phyloP scores from a whole-genome alignment of 2,113 vertebrate genomes.

The Tachysurus vachellii region DNA sequence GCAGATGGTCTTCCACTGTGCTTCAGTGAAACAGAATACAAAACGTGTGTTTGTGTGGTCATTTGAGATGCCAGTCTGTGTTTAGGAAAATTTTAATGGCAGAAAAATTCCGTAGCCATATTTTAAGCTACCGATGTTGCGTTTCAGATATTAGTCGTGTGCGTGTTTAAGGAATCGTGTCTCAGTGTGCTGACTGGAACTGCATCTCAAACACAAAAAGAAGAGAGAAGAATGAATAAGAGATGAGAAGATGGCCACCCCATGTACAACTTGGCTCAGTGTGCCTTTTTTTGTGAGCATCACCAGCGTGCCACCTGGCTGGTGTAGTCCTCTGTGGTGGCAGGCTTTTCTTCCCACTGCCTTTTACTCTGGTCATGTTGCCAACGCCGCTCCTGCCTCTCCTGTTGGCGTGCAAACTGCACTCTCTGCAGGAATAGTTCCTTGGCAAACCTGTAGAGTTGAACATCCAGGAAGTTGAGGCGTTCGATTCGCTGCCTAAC shows the following conservation, averaged over 20 bases:
- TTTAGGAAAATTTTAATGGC: background rate
- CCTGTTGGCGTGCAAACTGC: conserved; percentile 87
- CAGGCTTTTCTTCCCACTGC: conserved; percentile 53
- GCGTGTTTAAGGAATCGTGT: background rate
- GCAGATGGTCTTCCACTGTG: background rate
- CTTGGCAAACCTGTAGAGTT: conserved; percentile 91
- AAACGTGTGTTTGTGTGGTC: background rate
- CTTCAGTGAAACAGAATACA: background rate
- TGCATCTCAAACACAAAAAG: background rate
- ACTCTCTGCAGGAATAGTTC: conserved; percentile 96
- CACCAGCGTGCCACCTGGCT: conserved; percentile 95
- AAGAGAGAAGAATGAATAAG: background rate
- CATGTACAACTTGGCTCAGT: conserved; percentile 4
- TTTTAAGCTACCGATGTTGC: background rate
- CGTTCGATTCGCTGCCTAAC: conserved; percentile 86
- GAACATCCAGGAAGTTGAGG: conserved; percentile 91
- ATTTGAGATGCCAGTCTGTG: background rate
- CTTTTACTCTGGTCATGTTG: conserved; percentile 66
- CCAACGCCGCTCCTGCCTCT: conserved; percentile 82
- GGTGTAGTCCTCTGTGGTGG: conserved; percentile 93
- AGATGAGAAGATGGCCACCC: background rate
- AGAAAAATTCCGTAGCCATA: background rate
- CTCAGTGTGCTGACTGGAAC: conserved; percentile 14
- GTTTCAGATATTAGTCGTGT: background rate
- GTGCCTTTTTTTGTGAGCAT: conserved; percentile 52